These are phyloP conservation scores for Falco cherrug DNA, from an alignment of 2,797 vertebrate genomes.

Conservation along the genomic window DNA sequence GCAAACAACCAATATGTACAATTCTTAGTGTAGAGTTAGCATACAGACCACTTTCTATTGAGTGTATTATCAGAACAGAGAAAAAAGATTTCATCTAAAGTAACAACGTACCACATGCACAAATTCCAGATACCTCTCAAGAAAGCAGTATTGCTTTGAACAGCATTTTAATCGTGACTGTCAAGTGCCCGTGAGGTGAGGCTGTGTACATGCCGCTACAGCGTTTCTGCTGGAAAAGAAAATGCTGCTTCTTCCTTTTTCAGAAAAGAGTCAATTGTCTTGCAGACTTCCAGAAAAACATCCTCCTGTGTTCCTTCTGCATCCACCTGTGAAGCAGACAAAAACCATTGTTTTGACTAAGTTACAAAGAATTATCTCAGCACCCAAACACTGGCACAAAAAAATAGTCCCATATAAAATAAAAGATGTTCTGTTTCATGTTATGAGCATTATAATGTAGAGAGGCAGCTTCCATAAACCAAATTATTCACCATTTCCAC, in stretches of 20 bases:
- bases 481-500: not conserved
- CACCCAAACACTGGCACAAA: not conserved
- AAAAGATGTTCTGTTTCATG: not conserved
- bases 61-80: not conserved
- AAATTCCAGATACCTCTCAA: constrained; percentile 25
- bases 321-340: constrained; percentile 81
- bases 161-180: not conserved
- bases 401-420: not conserved
- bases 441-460: not conserved
- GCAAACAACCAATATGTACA: not conserved
- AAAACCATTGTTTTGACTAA: not conserved
- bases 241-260: constrained; percentile 29
- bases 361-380: not conserved
- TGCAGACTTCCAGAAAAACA: constrained; percentile 88
- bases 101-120: constrained; percentile 53
- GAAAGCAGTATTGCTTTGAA: constrained; percentile 46
- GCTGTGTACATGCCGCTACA: not conserved
- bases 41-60: not conserved
- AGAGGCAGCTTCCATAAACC: not conserved
- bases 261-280: constrained; percentile 82
- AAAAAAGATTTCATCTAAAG: not conserved
- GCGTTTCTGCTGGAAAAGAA: not conserved
- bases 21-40: not conserved
- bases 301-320: constrained; percentile 87
- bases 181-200: not conserved